These are phyloP conservation scores for Cotesia congregata DNA, from an alignment of 2,888 invertebrate species.

Conservation along the genomic window DNA sequence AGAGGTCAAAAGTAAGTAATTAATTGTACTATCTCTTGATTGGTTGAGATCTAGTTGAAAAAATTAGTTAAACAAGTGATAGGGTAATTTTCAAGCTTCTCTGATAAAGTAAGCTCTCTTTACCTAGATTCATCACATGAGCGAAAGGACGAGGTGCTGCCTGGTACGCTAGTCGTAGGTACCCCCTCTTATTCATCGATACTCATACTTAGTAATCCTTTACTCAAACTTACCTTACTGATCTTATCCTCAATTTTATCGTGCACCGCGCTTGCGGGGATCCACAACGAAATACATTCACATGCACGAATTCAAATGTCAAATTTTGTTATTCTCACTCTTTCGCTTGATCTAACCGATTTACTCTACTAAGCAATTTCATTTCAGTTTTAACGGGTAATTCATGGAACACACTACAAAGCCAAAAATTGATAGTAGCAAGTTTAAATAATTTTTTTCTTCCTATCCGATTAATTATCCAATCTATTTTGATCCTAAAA, in stretches of 20 bases:
- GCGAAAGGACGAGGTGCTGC: conserved; percentile 50
- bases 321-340: conserved; percentile 17
- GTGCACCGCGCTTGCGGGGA: conserved; percentile 59
- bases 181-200: conserved; percentile 30
- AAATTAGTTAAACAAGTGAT: neutral
- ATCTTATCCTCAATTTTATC: conserved; percentile 45
- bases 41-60: neutral
- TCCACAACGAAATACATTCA: conserved; percentile 47
- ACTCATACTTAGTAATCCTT: conserved; percentile 25
- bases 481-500: neutral
- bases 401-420: neutral
- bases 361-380: conserved; percentile 15
- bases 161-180: conserved; percentile 64
- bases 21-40: conserved; percentile 7
- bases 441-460: neutral
- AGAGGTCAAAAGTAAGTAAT: conserved; percentile 12
- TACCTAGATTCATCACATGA: conserved; percentile 35
- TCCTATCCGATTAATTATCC: neutral
- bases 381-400: conserved; percentile 19
- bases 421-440: neutral
- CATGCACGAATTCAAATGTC: conserved; percentile 33
- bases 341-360: neutral
- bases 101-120: conserved; percentile 19
- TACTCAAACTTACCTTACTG: conserved; percentile 35
- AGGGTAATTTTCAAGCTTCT: neutral